Evolutionary conservation across 2,888 invertebrate species (phyloP).

Genomic region (Tricholauxania praeusta): DNA sequence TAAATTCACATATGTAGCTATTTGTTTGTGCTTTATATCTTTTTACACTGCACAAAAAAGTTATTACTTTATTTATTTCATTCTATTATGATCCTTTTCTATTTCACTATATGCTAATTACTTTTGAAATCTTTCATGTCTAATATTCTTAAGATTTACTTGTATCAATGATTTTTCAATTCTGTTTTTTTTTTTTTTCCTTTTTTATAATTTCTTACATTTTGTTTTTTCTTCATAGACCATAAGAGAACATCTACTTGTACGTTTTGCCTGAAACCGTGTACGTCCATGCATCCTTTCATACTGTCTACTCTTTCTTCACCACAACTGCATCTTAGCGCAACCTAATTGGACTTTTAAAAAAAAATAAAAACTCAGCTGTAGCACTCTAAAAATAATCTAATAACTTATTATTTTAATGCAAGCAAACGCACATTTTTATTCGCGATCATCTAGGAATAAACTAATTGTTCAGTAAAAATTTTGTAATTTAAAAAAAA

Average conservation of each 20-base stretch:
- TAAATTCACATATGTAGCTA: too few relatives aligned
- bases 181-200: slow-evolving; percentile 43
- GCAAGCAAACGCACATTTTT: too few relatives aligned
- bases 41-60: too few relatives aligned
- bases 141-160: slow-evolving; percentile 31
- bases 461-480: too few relatives aligned
- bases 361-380: not conserved
- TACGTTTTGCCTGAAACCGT: slow-evolving; percentile 51
- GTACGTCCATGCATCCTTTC: slow-evolving; percentile 33
- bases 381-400: too few relatives aligned
- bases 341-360: slow-evolving; percentile 18
- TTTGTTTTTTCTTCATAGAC: slow-evolving; percentile 58
- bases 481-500: too few relatives aligned
- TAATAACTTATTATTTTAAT: too few relatives aligned
- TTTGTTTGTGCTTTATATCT: too few relatives aligned
- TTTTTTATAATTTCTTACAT: slow-evolving; percentile 41
- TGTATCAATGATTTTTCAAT: slow-evolving; percentile 31
- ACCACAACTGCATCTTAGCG: slow-evolving; percentile 31
- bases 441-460: too few relatives aligned
- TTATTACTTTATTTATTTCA: slow-evolving; percentile 55
- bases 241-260: slow-evolving; percentile 58
- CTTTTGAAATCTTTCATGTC: slow-evolving; percentile 9
- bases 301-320: slow-evolving; percentile 34
- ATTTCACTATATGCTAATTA: slow-evolving; percentile 15
- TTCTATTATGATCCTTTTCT: slow-evolving; percentile 43